Base-by-base conservation (phyloP, 1,140 invertebrate species). In the Cheumatopsyche charites region DNA sequence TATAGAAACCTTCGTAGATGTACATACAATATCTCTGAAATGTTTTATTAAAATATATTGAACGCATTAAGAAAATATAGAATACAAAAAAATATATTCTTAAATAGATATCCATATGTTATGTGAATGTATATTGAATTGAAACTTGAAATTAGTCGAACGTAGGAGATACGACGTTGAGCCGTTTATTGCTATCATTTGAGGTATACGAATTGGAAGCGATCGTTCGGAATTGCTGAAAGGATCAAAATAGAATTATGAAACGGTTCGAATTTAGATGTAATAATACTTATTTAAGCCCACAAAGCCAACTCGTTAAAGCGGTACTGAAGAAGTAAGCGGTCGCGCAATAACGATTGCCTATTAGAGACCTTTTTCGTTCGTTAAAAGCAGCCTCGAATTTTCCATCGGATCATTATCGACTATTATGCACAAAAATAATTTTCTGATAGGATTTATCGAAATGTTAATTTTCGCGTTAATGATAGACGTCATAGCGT, bases 181-280 rank as follows among this genome's bases (percentile, higher is more conserved):
- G 13, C 3, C 45, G 45, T 4, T 13, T 4, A 17, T 52, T 17
- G 19, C 9, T 36, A 9, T 9, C 29, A 9, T 36, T 52, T 17
- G n/a, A 6, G 15, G 19, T 52, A 6, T 17, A 17, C 1, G 19
- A 52, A 52, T 7, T 6, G 47, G 47, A 52, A 17, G n/a, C 47
- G 19, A 52, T 52, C 19, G 47, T 6, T 19, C 5, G 25, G 25
- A 58, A 58, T 58, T 58, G 25, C 25, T 2, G 13, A 58, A 58
- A 58, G 19, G 55, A 58, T 58, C 55, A 58, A 25, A 36, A 58
- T 2, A 3, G 55, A 58, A 58, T 58, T 58, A 58, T 58, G 21
- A 12, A 23, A 58, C 55, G 17, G 2, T 58, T 17, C 21, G 4
- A 58, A 25, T 23, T 13, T 5, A 23, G 55, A n/a, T 23, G 4